Percentiles rank a stretch among this genome's conserved stretches.
Evolutionary conservation across 1,140 invertebrate genomes (phyloP).

Genomic region (Eumeta japonica): DNA sequence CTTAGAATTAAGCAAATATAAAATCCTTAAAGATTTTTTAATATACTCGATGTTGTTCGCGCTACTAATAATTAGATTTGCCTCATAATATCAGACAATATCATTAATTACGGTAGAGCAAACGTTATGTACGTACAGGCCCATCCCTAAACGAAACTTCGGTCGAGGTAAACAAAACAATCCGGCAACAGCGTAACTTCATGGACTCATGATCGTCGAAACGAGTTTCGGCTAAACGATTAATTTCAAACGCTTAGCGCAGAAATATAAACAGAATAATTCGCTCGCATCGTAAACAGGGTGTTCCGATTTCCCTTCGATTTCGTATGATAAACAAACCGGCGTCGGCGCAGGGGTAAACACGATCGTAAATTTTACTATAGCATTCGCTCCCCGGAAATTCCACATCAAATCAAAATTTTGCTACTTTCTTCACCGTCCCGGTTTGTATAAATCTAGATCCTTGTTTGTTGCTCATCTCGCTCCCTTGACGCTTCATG

Average conservation of each 20-base stretch:
- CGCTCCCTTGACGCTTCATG: too few relatives aligned
- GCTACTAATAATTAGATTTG: too few relatives aligned
- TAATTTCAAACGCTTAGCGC: slow-evolving; percentile 24
- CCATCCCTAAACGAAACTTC: too few relatives aligned
- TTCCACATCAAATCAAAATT: slow-evolving; percentile 31
- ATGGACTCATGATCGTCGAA: slow-evolving; percentile 23
- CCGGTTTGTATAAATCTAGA: background rate
- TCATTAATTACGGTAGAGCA: too few relatives aligned
- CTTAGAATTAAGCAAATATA: too few relatives aligned
- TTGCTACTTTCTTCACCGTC: slow-evolving; percentile 13
- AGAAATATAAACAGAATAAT: slow-evolving; percentile 34
- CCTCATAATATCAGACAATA: too few relatives aligned
- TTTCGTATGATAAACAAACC: slow-evolving; percentile 42
- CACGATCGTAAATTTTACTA: slow-evolving; percentile 43
- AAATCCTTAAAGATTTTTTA: too few relatives aligned
- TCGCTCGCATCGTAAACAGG: slow-evolving; percentile 26
- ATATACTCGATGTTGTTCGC: too few relatives aligned
- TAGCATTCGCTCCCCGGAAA: slow-evolving; percentile 22
- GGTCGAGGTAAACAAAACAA: too few relatives aligned
- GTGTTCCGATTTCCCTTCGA: slow-evolving; percentile 25
- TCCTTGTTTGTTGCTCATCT: slow-evolving; percentile 1
- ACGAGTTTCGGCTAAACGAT: slow-evolving; percentile 27
- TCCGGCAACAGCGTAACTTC: too few relatives aligned
- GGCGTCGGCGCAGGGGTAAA: slow-evolving; percentile 36
- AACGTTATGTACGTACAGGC: too few relatives aligned